phyloP scores from a whole-genome alignment of 2,113 vertebrate genomes.

The Heterochromis multidens region DNA sequence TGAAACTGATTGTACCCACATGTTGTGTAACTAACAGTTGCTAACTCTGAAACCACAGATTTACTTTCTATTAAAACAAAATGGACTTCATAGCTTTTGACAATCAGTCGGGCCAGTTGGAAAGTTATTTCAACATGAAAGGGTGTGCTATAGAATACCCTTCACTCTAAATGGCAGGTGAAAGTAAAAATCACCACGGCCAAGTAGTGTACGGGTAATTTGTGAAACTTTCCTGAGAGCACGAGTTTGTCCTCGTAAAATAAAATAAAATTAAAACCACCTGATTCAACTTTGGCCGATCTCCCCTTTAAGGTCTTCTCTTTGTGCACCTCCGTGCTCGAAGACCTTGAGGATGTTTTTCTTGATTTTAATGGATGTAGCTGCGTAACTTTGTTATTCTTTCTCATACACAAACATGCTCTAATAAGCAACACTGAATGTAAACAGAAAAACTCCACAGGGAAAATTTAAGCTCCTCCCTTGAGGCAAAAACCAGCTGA shows the following conservation, averaged over 20 bases:
- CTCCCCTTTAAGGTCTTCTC: background rate
- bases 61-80: background rate
- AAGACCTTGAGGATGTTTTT: background rate
- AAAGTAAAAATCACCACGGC: too few relatives aligned
- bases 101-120: background rate
- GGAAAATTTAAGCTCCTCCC: background rate
- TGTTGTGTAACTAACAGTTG: background rate
- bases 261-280: too few relatives aligned
- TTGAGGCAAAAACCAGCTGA: background rate
- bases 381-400: background rate
- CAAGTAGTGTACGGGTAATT: background rate
- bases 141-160: too few relatives aligned
- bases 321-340: background rate
- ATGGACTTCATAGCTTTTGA: too few relatives aligned
- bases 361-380: background rate
- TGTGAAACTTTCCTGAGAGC: background rate
- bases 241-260: background rate
- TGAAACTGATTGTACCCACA: background rate
- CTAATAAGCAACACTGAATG: background rate
- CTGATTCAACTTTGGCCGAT: too few relatives aligned
- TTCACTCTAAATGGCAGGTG: too few relatives aligned
- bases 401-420: background rate
- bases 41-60: background rate
- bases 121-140: too few relatives aligned
- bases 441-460: background rate